Base-by-base conservation (phyloP, 2,888 invertebrate species). In the Troglohyphantes excavatus region DNA sequence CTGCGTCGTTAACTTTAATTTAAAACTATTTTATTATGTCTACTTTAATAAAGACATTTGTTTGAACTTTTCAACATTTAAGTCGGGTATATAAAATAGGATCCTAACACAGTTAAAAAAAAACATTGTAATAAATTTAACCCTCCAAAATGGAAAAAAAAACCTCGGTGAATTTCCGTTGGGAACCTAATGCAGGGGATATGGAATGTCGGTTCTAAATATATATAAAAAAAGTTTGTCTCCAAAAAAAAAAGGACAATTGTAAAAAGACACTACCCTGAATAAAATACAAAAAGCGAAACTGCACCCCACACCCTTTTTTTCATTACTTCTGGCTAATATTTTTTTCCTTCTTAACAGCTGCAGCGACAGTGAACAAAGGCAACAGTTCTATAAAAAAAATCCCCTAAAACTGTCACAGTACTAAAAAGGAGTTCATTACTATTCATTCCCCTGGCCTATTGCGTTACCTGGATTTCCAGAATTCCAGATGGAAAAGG, bases 401-500 rank as follows among this genome's bases (percentile, higher is more conserved):
- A 53, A 53, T n/a, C 13, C 53, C 13, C 13, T n/a, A 53, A 53
- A 53, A 13, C 53, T 53, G 53, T 53, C 53, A 53, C 53, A 53
- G 17, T 53, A 9, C 53, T 53, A n/a, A 53, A 53, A 53, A 46
- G 17, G 17, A 53, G 53, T 53, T 53, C 53, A 53, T 53, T 53
- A 53, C 17, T 53, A 53, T 53, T 53, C 53, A 53, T 53, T 17
- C 53, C n/a, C 53, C 5, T n/a, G n/a, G n/a, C n/a, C n/a, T 53
- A 53, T 53, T 53, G 68, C 67, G 13, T 81, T 81, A 65, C 78
- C 73, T 13, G 83, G 83, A 73, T 76, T 76, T 85, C 53, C 33
- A 29, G 75, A 76, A 67, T 76, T 75, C 67, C 84, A 76, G 84
- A 85, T 85, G 84, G 67, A 53, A n/a, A n/a, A 53, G 17, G 27